Base-by-base conservation (phyloP, 2,113 vertebrate species). In the Epinephelus cyanopodus region DNA sequence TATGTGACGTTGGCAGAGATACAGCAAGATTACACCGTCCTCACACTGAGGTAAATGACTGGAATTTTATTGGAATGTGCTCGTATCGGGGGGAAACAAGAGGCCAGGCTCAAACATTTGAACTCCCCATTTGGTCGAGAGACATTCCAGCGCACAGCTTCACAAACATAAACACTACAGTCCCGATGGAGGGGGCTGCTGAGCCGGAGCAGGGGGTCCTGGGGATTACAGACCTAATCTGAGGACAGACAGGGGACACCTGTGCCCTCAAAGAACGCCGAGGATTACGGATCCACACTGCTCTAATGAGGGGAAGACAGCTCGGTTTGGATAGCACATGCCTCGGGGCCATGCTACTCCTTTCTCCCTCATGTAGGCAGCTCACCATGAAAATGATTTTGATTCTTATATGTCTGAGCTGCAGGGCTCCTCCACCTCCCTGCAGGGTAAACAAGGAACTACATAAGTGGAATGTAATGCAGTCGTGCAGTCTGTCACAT, bases 161-260 rank as follows among this genome's bases (percentile, higher is more conserved):
- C 72, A 68, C 79, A 92, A 93, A 93, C 91, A 91, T 75, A 90
- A 87, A 83, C 81, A 79, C 42, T 82, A 48, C 33, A 33, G 74
- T 81, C 37, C 61, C 21, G 39, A 53, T 54, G 81, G 87, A 82
- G 82, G 70, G 42, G 74, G 87, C 70, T 71, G 87, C 82, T 86
- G 85, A 80, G 82, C 57, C 25, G 9, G 64, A 80, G 85, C 29
- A 42, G 87, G 86, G 88, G 89, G 91, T 82, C 83, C 67, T 23
- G 76, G 56, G 92, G 94, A 95, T 96, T 95, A 95, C 86, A 88
- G 70, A 85, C 29, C 45, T 96, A 95, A 96, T 96, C 95, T 93
- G 81, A 74, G 90, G 89, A 88, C 93, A 94, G 93, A 94, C 92
- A 45, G 88, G 81, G 92, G 94, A 94, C 95, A 96, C 94, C 95